A percentile compares a stretch with the other conserved stretches of the same genome.
Evolutionary conservation across 2,113 vertebrate genomes (phyloP).

Genomic region (Peromyscus maniculatus): DNA sequence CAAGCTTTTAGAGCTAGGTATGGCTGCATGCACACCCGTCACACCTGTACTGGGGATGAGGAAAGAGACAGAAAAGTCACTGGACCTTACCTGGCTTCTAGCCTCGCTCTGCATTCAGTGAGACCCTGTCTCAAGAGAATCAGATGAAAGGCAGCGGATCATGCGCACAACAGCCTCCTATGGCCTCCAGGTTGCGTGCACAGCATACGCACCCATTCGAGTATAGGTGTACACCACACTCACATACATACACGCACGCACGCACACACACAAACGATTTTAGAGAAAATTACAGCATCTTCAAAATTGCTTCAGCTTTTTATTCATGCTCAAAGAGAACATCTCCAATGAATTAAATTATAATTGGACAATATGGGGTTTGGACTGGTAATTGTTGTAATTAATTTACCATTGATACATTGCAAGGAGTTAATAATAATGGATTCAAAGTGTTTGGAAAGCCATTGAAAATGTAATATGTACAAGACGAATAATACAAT

Average conservation of each 20-base stretch:
- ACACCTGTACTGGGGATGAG: not conserved
- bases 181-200: not conserved
- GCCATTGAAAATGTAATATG: conserved; percentile 64
- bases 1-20: not conserved
- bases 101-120: not conserved
- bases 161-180: not conserved
- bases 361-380: conserved; percentile 75
- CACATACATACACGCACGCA: not conserved
- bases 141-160: not conserved
- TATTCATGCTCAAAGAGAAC: conserved; percentile 65
- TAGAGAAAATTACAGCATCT: conserved; percentile 2
- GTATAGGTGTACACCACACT: not conserved
- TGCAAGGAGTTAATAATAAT: conserved; percentile 75
- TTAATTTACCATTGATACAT: conserved; percentile 77
- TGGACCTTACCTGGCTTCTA: not conserved
- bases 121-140: not conserved
- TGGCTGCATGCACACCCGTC: not conserved
- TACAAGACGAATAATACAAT: conserved; percentile 68
- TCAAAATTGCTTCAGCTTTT: conserved; percentile 34
- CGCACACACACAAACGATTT: not conserved
- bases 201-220: not conserved
- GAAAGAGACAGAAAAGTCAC: not conserved
- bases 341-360: conserved; percentile 70
- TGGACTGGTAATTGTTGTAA: conserved; percentile 72
- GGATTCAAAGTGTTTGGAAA: conserved; percentile 69